phyloP scores from a whole-genome alignment of 1,140 invertebrate genomes.

The Pissodes strobi region DNA sequence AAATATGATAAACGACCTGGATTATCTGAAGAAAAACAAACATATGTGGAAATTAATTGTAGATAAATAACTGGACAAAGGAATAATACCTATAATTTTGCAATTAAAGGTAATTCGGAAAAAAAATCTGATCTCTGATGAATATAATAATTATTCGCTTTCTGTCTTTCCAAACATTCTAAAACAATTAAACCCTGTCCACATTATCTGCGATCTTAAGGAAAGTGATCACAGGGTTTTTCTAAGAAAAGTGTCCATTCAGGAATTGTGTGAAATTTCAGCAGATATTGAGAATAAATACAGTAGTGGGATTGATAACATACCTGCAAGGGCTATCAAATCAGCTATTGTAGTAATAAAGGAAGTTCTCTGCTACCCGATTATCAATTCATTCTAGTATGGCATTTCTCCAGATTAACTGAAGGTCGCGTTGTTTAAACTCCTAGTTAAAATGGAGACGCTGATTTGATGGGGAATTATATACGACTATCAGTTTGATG shows the following conservation, averaged over 20 bases:
- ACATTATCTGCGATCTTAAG: neutral
- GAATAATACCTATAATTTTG: too few species aligned
- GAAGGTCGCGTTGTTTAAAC: neutral
- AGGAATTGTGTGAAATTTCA: neutral
- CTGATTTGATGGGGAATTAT: neutral
- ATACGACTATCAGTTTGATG: too few species aligned
- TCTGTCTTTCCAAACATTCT: neutral
- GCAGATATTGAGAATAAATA: neutral
- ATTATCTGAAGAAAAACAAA: too few species aligned
- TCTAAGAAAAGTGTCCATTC: neutral
- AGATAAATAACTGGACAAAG: too few species aligned
- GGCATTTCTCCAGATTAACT: neutral
- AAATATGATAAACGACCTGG: too few species aligned
- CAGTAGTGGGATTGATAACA: neutral
- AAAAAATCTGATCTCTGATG: too few species aligned
- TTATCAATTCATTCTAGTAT: neutral
- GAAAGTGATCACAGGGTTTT: neutral
- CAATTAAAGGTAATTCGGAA: too few species aligned
- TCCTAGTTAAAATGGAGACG: neutral
- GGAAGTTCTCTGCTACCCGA: neutral
- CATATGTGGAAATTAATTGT: too few species aligned
- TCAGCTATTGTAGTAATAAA: neutral
- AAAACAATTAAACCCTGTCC: neutral
- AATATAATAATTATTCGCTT: neutral
- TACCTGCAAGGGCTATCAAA: neutral